Evolutionary conservation across 1,140 invertebrate genomes (phyloP).

Genomic region (Daktulosphaira vitifoliae): DNA sequence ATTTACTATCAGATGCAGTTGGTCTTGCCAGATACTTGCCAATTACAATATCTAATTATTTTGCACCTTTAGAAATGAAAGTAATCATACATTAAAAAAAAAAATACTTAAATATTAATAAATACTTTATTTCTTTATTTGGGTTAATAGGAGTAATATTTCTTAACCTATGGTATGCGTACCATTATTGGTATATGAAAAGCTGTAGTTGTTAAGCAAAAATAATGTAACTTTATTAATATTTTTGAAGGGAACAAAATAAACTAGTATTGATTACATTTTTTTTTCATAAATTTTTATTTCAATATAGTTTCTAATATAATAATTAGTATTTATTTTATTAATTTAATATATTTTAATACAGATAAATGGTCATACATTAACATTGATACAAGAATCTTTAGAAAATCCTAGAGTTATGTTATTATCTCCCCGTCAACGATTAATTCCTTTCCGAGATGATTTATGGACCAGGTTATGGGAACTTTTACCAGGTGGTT

Average conservation of each 20-base stretch:
- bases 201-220: too few species aligned
- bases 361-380: slow-evolving; percentile 15
- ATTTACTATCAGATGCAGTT: slow-evolving; percentile 58
- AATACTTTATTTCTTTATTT: too few species aligned
- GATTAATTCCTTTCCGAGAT: slow-evolving; percentile 63
- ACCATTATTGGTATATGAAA: too few species aligned
- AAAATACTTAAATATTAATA: too few species aligned
- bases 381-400: slow-evolving; percentile 48
- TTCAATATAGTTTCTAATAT: too few species aligned
- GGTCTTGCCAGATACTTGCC: slow-evolving; percentile 59
- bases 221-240: too few species aligned
- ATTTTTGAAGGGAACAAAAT: too few species aligned
- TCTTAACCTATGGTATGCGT: too few species aligned
- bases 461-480: slow-evolving; percentile 75
- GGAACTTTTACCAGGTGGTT: slow-evolving; percentile 39
- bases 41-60: slow-evolving; percentile 52
- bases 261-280: too few species aligned
- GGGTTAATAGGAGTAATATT: too few species aligned
- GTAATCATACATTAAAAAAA: slow-evolving; percentile 42
- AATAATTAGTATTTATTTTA: neutral
- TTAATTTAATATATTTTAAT: neutral
- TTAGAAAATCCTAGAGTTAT: slow-evolving; percentile 72
- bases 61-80: slow-evolving; percentile 47
- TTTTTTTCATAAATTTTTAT: too few species aligned
- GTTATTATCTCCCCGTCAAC: slow-evolving; percentile 68